phyloP scores from a whole-genome alignment of 2,797 vertebrate genomes.

The Telmatherina bonti region DNA sequence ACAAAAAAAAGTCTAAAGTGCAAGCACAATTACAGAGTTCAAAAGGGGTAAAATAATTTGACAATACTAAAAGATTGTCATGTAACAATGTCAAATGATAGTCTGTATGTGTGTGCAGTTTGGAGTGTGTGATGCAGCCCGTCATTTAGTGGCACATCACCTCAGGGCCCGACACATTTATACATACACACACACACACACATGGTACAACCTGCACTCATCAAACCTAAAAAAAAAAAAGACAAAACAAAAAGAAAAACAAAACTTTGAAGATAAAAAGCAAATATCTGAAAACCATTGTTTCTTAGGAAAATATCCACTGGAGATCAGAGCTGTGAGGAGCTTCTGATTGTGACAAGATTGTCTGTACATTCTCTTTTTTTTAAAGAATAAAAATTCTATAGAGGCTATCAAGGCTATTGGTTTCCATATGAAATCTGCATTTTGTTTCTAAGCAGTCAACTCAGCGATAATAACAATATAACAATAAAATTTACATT shows the following conservation, averaged over 20 bases:
- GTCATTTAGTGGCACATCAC: slow-evolving; percentile 75
- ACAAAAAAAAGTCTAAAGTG: slow-evolving; percentile 76
- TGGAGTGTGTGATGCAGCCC: slow-evolving; percentile 56
- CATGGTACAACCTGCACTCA: slow-evolving; percentile 55
- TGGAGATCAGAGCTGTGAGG: slow-evolving; percentile 62
- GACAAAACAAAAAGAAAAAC: slow-evolving; percentile 14
- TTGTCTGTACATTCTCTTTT: slow-evolving; percentile 86
- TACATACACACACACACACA: slow-evolving; percentile 28
- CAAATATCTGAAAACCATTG: slow-evolving; percentile 44
- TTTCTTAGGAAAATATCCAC: slow-evolving; percentile 62
- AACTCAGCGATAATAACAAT: slow-evolving; percentile 61
- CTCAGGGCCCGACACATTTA: slow-evolving; percentile 64
- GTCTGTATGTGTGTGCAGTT: slow-evolving; percentile 40
- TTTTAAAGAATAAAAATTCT: slow-evolving; percentile 69
- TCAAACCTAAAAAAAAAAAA: slow-evolving; percentile 28
- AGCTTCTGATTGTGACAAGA: slow-evolving; percentile 81
- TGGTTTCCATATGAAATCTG: slow-evolving; percentile 77
- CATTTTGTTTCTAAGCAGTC: slow-evolving; percentile 75
- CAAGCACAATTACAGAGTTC: slow-evolving; percentile 69
- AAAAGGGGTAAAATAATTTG: slow-evolving; percentile 27
- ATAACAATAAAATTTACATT: slow-evolving; percentile 63
- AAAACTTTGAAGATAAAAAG: slow-evolving; percentile 46
- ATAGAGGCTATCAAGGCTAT: slow-evolving; percentile 81
- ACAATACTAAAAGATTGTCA: slow-evolving; percentile 50
- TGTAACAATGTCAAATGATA: slow-evolving; percentile 30